These are phyloP conservation scores for Conus ventricosus DNA, from an alignment of 1,140 invertebrate species.

Conservation along the genomic window DNA sequence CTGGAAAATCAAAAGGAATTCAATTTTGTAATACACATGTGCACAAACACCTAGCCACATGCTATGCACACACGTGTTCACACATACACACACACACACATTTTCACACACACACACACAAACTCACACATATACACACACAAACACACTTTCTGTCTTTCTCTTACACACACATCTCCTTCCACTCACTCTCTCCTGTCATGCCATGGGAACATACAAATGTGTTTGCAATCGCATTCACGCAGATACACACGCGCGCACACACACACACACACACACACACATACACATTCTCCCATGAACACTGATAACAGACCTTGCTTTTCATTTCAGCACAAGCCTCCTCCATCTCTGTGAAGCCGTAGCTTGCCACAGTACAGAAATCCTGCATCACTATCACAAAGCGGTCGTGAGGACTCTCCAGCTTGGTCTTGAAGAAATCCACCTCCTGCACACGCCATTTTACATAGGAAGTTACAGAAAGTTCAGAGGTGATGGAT, in stretches of 20 bases:
- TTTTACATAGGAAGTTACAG: neutral
- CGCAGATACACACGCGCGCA: neutral
- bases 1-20: no score
- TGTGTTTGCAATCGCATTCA: neutral
- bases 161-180: no score
- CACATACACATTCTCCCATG: neutral
- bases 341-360: conserved; percentile 94
- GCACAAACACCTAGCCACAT: no score
- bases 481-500: neutral
- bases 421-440: conserved; percentile 86
- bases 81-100: no score
- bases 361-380: conserved; percentile 90
- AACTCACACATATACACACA: no score
- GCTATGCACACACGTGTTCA: no score
- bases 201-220: no score
- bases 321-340: conserved; percentile 92
- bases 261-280: neutral
- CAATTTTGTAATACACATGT: no score
- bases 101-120: no score
- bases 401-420: conserved; percentile 86
- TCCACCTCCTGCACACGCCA: conserved; percentile 83
- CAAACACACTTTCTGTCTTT: no score
- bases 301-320: conserved; percentile 76
- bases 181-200: no score
- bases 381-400: conserved; percentile 96